Percentiles rank a stretch among this genome's conserved stretches.
phyloP scores from a whole-genome alignment of 1,140 invertebrate species.

The Drosophila kepulauana region DNA sequence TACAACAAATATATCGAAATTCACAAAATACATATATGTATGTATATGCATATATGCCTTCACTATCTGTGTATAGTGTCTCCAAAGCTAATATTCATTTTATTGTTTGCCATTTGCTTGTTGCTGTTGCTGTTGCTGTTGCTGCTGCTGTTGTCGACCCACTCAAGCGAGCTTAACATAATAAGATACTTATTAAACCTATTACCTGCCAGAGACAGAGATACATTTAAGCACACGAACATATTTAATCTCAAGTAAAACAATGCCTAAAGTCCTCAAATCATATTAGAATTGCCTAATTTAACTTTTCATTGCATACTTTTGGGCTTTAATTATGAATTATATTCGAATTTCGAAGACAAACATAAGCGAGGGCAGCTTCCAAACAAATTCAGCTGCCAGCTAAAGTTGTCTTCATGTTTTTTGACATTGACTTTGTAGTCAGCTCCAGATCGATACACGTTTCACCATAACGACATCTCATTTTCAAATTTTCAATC shows the following conservation, averaged over 20 bases:
- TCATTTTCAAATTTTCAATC: conserved; percentile 19
- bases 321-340: conserved; percentile 25
- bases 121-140: conserved; percentile 9
- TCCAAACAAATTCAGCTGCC: background rate
- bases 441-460: background rate
- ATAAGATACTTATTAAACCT: conserved; percentile 31
- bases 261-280: background rate
- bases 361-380: conserved; percentile 1
- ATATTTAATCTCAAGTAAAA: conserved; percentile 1
- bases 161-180: conserved; percentile 15
- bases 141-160: background rate
- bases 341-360: background rate
- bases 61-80: background rate
- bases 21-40: background rate
- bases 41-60: background rate
- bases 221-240: conserved; percentile 9
- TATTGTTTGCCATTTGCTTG: conserved; percentile 19
- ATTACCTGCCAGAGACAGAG: conserved; percentile 23
- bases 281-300: conserved; percentile 9
- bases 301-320: conserved; percentile 35
- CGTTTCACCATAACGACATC: background rate
- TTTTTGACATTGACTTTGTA: background rate
- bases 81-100: conserved; percentile 10
- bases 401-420: background rate
- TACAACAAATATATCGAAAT: background rate